These are phyloP conservation scores for Regulus satrapa DNA, from an alignment of 2,113 vertebrate genomes.

Conservation along the genomic window DNA sequence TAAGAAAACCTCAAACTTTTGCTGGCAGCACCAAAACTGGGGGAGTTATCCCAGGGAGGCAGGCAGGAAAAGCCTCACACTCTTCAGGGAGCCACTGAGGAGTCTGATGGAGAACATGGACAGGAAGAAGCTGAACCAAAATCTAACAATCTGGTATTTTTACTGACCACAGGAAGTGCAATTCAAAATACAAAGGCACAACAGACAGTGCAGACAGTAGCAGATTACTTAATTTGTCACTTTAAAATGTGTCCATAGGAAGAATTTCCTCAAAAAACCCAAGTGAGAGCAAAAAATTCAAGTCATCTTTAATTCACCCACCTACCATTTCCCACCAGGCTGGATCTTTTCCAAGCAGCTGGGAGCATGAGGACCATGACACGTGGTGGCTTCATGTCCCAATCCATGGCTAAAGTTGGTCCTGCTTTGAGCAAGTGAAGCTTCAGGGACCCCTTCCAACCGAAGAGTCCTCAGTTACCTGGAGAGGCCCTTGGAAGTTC, in stretches of 20 bases:
- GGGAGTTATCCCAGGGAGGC: background rate
- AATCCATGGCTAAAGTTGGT: background rate
- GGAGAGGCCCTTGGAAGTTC: background rate
- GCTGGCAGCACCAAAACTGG: background rate
- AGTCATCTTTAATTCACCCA: background rate
- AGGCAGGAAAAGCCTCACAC: background rate
- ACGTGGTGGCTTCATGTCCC: fast-evolving
- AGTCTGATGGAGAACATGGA: background rate
- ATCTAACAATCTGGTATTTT: background rate
- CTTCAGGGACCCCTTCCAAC: background rate
- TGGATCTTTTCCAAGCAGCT: background rate
- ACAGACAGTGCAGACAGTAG: background rate
- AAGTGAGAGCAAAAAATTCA: background rate
- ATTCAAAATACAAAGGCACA: background rate
- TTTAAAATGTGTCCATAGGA: background rate
- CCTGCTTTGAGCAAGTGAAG: background rate
- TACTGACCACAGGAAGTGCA: background rate
- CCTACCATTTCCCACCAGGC: background rate
- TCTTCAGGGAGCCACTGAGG: background rate
- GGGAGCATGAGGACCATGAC: background rate
- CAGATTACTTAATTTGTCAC: background rate
- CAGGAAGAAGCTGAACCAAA: background rate
- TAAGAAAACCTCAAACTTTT: background rate
- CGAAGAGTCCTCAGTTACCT: background rate
- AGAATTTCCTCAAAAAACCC: background rate